Conservation (phyloP, 2,888 invertebrate genomes). For the Smittia aterrima region DNA sequence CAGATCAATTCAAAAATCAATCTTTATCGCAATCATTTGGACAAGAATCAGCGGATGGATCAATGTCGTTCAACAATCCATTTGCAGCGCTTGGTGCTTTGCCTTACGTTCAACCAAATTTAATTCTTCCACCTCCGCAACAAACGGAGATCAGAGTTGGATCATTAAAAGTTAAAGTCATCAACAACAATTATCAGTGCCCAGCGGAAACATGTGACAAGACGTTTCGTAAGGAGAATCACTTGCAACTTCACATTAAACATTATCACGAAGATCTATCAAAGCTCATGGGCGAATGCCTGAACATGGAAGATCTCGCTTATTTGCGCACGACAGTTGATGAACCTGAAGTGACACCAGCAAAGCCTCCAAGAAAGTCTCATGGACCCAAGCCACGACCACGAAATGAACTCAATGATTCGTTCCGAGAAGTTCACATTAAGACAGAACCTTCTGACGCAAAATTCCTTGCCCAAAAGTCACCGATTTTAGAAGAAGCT, state of each 20-base stretch:
- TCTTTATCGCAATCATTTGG: conserved; percentile 43
- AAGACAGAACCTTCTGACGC: not conserved
- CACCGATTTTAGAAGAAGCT: conserved; percentile 40
- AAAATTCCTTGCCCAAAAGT: conserved; percentile 7
- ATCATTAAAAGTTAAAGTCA: conserved; percentile 64
- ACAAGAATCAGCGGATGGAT: conserved; percentile 45
- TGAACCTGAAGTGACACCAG: conserved; percentile 54
- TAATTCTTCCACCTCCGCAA: not conserved
- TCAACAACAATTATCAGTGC: conserved; percentile 68
- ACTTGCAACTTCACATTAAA: conserved; percentile 90
- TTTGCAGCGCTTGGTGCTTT: conserved; percentile 32
- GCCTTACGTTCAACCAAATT: conserved; percentile 33
- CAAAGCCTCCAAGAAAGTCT: conserved; percentile 45
- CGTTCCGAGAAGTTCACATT: not conserved
- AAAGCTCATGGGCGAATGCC: conserved; percentile 72
- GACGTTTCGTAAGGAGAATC: conserved; percentile 85
- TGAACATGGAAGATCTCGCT: conserved; percentile 82
- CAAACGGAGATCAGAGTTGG: conserved; percentile 56
- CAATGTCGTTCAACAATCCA: conserved; percentile 43
- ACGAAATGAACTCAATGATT: conserved; percentile 11
- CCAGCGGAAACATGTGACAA: conserved; percentile 83
- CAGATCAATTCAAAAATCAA: conserved; percentile 51
- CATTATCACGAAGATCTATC: conserved; percentile 85
- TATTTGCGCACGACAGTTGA: conserved; percentile 73
- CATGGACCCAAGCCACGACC: not conserved